Evolutionary conservation across 2,888 invertebrate genomes (phyloP), one percentile per base, ranked within the genome.

Genomic region (Ametastegia equiseti): DNA sequence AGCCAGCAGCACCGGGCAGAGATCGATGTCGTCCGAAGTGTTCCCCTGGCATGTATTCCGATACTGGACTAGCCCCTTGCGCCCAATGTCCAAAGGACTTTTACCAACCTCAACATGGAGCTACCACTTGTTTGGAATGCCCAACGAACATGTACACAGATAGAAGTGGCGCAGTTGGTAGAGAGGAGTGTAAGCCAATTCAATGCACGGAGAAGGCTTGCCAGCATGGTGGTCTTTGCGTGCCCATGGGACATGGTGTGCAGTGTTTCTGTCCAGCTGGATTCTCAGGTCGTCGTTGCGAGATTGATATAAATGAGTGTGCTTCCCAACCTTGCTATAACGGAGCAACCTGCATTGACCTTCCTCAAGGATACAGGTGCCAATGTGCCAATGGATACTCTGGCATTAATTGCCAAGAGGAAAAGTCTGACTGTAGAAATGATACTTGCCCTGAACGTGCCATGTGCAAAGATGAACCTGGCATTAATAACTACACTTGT

Each of bases 401-500:
- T 9, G 98, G 98, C n/a, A 95, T 97, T 47, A 98, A 98, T 89
- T 99, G 99, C 89, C 98, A 99, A 92, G 97, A 98, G 90, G 98
- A 98, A 92, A 94, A 96, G 87, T 96, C 97, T 19, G 98, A 98
- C 87, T 98, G 98, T 89, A 93, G 93, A 85, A 96, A 96, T 89
- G 96, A 97, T 83, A 97, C 98, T 0, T 99, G 99, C 87, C 97
- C 98, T 0, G 98, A 98, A 89, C 94, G 98, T 88, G 98, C 98
- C 3, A 98, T 98, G 97, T 99, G 99, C 92, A 98, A 98, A 92
- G 98, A 99, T 91, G 97, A 96, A 92, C 98, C 96, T 27, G 97
- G 97, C 82, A 95, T 94, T 86, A 97, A 96, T 87, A 98, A 98
- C 89, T 96, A 95, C 88, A 97, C 98, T 0, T 99, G 99, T 89